Conservation (phyloP, 2,113 vertebrate genomes). For the Macrotus californicus region DNA sequence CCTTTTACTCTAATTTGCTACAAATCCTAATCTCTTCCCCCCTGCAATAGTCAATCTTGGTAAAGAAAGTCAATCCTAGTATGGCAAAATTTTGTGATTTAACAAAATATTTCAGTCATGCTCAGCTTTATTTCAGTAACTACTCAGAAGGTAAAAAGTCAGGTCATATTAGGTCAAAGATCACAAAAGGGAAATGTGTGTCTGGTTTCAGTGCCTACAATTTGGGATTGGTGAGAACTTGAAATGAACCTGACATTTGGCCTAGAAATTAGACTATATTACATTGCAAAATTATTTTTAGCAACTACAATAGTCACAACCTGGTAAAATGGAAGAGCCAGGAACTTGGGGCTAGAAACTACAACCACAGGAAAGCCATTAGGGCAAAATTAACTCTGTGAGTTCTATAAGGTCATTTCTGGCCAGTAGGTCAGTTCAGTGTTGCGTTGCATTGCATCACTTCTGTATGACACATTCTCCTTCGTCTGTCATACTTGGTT, state of each 20-base stretch:
- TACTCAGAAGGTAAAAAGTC: background rate
- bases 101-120: background rate
- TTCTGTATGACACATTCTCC: background rate
- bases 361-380: background rate
- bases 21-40: background rate
- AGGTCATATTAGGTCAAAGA: constrained; percentile 11
- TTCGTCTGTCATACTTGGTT: background rate
- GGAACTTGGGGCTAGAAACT: background rate
- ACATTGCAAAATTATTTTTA: constrained; percentile 33
- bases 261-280: constrained; percentile 20
- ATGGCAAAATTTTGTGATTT: constrained; percentile 4
- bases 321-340: background rate
- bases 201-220: background rate
- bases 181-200: background rate
- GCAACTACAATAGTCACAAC: background rate
- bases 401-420: background rate
- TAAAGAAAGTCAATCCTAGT: background rate
- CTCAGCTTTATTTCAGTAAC: constrained; percentile 15
- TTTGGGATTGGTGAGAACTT: background rate
- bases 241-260: background rate
- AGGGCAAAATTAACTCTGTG: background rate
- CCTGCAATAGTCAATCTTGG: background rate
- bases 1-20: background rate
- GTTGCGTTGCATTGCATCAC: background rate
- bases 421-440: background rate